Base-by-base conservation (phyloP, 2,888 invertebrate species). In the Spisula subtruncata region DNA sequence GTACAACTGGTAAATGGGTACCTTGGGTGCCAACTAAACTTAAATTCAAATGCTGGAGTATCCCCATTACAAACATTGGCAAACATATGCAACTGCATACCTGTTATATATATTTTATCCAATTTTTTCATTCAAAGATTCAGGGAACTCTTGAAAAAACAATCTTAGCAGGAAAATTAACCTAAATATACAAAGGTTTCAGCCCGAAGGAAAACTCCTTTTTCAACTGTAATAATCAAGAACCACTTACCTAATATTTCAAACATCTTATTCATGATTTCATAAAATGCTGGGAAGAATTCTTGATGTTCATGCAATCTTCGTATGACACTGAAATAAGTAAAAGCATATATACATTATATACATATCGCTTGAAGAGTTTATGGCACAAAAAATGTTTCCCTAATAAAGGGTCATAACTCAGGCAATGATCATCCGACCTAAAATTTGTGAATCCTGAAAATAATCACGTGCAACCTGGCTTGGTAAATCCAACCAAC, bases 221-320 rank as follows among this genome's bases (percentile, higher is more conserved):
- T 51, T 51, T 51, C 16, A 46, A 81, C 32, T 16, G 5, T 10
- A 29, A 35, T 2, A 81, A 81, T 81, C 20, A n/a, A 25, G 46
- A n/a, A 51, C 20, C 8, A 81, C 94, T 93, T 91, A 96, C 96
- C 95, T 84, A 96, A 91, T 83, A 96, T 95, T 20, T 96, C 95
- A 91, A 96, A 94, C 35, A 96, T 88, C 91, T 95, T 95, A 75
- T 93, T 93, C 93, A 95, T 95, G 14, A 96, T 93, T 86, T 95
- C 95, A 85, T 94, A 93, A 92, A 96, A 96, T 46, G 95, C 95
- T 66, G 96, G 96, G 94, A 96, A 96, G 91, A 96, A 96, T 83
- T 94, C 93, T n/a, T 93, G 93, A 90, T 96, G 95, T 66, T 96
- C 95, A 56, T 96, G 95, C 60, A 96, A 90, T 81, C 95, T 90